A percentile compares a stretch with the other conserved stretches of the same genome.
Conservation (phyloP, 2,888 invertebrate genomes). For the Anorthoa munda region DNA sequence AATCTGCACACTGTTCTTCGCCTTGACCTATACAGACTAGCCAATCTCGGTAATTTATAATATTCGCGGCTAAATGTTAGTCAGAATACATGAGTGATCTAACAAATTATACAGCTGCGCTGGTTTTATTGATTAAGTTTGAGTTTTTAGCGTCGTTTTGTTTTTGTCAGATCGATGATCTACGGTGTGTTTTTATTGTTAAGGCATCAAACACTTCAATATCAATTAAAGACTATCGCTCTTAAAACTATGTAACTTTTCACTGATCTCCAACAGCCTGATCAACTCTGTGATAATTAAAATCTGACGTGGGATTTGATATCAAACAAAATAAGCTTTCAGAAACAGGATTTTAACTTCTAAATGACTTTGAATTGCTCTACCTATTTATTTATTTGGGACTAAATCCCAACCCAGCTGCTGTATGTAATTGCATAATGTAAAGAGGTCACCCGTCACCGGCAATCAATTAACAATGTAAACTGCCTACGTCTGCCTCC, state of each 20-base stretch:
- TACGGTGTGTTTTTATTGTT: too few species aligned
- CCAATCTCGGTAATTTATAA: conserved; percentile 27
- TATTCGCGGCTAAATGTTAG: conserved; percentile 22
- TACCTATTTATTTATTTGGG: background rate
- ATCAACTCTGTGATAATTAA: background rate
- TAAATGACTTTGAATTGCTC: background rate
- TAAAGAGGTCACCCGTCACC: conserved; percentile 7
- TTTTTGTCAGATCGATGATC: background rate
- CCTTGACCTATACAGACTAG: conserved; percentile 55
- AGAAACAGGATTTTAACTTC: background rate
- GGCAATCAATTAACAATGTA: conserved; percentile 35
- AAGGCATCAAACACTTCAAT: background rate
- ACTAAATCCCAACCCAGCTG: background rate
- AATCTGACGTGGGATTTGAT: conserved; percentile 13
- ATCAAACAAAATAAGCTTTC: conserved; percentile 10
- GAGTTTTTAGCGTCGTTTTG: background rate
- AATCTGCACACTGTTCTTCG: conserved; percentile 37
- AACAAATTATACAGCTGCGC: conserved; percentile 12
- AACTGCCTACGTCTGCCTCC: conserved; percentile 39
- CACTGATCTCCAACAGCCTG: background rate
- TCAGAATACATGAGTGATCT: conserved; percentile 1
- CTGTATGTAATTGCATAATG: conserved; percentile 12
- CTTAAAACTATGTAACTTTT: background rate
- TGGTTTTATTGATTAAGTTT: conserved; percentile 12
- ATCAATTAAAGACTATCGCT: conserved; percentile 3